Evolutionary conservation across 2,113 vertebrate species (phyloP).

Genomic region (Passer domesticus): DNA sequence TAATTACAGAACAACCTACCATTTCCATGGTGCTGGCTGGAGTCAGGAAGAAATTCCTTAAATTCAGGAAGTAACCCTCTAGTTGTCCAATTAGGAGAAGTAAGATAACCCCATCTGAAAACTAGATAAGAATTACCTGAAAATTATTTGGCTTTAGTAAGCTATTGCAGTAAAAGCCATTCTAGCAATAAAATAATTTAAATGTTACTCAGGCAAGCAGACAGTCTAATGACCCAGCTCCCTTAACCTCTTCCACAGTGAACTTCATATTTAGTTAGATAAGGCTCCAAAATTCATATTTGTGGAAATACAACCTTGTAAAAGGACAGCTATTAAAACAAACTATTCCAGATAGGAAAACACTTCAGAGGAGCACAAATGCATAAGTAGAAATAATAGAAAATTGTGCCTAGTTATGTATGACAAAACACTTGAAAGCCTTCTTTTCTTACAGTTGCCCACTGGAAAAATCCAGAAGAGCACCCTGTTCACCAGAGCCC

Average conservation of each 20-base stretch:
- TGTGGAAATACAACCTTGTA: background rate
- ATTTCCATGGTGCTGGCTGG: conserved; percentile 80
- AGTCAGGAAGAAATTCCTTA: conserved; percentile 84
- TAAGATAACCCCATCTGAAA: conserved; percentile 92
- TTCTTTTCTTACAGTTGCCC: background rate
- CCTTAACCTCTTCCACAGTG: background rate
- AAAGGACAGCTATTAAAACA: background rate
- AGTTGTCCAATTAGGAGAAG: conserved; percentile 92
- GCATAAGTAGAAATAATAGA: background rate
- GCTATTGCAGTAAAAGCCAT: background rate
- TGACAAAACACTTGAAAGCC: background rate
- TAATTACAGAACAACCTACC: conserved; percentile 70
- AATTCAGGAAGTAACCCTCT: conserved; percentile 88
- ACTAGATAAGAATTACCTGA: conserved; percentile 66
- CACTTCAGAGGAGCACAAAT: background rate
- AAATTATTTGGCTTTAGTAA: background rate
- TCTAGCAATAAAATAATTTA: background rate
- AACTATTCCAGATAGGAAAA: background rate
- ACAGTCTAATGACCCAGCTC: background rate
- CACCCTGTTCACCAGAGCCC: background rate
- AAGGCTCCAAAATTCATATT: background rate
- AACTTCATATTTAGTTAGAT: background rate
- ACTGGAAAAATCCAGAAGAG: background rate
- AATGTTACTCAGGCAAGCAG: background rate
- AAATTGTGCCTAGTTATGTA: background rate